Evolutionary conservation across 2,797 vertebrate genomes (phyloP), one percentile per base, ranked within the genome.

Genomic region (Furcifer pardalis): DNA sequence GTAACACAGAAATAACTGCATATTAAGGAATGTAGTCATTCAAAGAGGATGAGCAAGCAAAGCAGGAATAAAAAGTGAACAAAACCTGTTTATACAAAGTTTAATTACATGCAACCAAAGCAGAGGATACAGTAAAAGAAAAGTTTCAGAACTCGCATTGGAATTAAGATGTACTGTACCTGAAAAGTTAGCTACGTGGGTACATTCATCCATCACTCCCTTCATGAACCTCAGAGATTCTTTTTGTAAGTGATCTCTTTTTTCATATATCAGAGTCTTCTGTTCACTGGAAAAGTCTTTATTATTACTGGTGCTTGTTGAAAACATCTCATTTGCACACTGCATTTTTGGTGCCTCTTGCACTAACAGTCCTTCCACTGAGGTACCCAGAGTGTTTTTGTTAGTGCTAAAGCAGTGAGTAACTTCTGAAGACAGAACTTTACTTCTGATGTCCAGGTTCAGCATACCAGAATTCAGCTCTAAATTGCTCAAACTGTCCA

Each of bases 161-260:
- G 86, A 94, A 87, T 74, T 60, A 88, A 66, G 1, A 79, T 84
- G n/a, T n/a, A 19, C 17, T 56, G 52, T 94, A 99, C 98, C 98
- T 93, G 98, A 97, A 93, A 99, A 99, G 94, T 99, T 99, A 87
- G 97, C 98, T 90, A 99, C 98, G 69, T 99, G 98, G 46, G 98
- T 99, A 91, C 98, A 99, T 92, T 99, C 98, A 73, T 99, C 98
- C 98, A 99, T 99, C 74, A 99, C 98, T n/a, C 98, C 98, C 94
- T 99, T 99, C 98, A 99, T 99, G 95, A 99, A 99, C 90, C 96
- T 94, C 68, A 98, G 95, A 0, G 98, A 98, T 93, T 99, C 98
- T 85, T 88, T 94, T 84, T 98, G 97, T 69, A 98, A 95, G n/a
- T 95, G 95, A 32, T 95, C 96, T 71, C 71, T 94, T 87, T 91